Evolutionary conservation across 2,113 vertebrate genomes (phyloP), one percentile per base, ranked within the genome.

Genomic region (Gnathonemus longibarbis): DNA sequence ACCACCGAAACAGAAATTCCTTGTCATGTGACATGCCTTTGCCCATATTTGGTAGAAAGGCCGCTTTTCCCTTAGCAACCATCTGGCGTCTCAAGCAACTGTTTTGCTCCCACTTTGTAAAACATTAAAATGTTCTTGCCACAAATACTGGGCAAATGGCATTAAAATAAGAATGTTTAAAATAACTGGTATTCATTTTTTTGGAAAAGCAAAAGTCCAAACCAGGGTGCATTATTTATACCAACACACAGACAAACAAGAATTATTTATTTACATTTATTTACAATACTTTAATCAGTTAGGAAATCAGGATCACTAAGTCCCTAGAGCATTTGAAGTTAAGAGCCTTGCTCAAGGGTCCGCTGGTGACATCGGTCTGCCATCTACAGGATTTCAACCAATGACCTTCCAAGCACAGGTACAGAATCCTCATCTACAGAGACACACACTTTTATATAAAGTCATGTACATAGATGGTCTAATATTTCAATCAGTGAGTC

Each of bases 21-120:
- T n/a, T 87, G 49, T 85, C 89, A 91, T 48, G 24, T 91, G 91
- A 90, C 85, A 9, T 6, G 11, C 27, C 31, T 42, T 80, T 80
- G 31, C 74, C 74, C 74, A 80, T 42, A 39, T 80, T 15, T 80
- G 35, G 35, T 80, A 42, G 35, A 80, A n/a, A 70, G 39, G 46
- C 5, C 10, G 13, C 11, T 49, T 31, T 56, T 15, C 1, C 27
- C 46, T 48, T 15, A n/a, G 49, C 84, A 52, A n/a, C 84, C 84
- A 46, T 24, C 6, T 84, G 24, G 39, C 19, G 83, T 46, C 83
- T 45, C 45, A 3, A 48, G 42, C 45, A 45, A 48, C 83, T 84
- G 35, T 19, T 19, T 77, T 74, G 70, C 31, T 74, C 70, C 31
- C 15, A 77, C 10, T 39, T 77, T 39, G 13, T 31, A 77, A 77